Conservation (phyloP, 2,113 vertebrate species). For the Theristicus caerulescens region DNA sequence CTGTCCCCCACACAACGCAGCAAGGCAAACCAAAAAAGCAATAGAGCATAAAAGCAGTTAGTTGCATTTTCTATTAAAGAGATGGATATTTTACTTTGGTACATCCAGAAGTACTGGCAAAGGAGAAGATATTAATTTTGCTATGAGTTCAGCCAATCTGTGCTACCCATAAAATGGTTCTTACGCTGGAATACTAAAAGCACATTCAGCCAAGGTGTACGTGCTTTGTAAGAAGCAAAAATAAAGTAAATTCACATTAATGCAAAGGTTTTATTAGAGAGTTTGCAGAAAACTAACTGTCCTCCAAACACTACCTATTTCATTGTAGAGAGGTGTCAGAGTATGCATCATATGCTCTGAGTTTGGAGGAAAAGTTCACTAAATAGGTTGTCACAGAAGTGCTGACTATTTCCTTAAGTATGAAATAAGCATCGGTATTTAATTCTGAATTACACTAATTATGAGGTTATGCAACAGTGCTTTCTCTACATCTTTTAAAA, state of each 20-base stretch:
- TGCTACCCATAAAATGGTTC: not conserved
- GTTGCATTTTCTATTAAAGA: not conserved
- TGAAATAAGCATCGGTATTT: not conserved
- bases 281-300: not conserved
- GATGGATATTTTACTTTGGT: not conserved
- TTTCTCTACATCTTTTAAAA: not conserved
- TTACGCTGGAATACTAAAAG: not conserved
- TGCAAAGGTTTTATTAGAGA: not conserved
- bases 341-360: not conserved
- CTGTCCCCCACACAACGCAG: not conserved
- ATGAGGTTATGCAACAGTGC: not conserved
- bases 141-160: not conserved
- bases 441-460: not conserved
- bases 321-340: not conserved
- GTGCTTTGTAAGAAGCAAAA: not conserved
- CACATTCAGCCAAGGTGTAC: not conserved
- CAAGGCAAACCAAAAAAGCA: not conserved
- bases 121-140: not conserved
- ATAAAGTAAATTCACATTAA: not conserved
- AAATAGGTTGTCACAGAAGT: not conserved
- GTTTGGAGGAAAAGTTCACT: not conserved
- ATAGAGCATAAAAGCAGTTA: not conserved
- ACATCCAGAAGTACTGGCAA: not conserved
- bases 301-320: not conserved
- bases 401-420: not conserved